phyloP scores from a whole-genome alignment of 2,888 invertebrate genomes.

The Hyles lineata region DNA sequence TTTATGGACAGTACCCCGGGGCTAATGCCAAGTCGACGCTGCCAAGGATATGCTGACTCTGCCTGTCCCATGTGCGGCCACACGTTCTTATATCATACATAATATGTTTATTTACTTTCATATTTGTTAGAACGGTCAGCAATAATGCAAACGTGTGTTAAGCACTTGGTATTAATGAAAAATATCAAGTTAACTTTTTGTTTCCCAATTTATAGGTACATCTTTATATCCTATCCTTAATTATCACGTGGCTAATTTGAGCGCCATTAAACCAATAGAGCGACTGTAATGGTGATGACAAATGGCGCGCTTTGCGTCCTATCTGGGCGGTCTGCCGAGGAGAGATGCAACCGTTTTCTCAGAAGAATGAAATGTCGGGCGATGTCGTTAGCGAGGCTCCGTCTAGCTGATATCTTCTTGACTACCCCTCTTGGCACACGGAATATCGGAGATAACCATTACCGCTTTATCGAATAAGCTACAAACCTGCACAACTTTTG shows the following conservation, averaged over 20 bases:
- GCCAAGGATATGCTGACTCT: not conserved
- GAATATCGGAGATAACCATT: constrained; percentile 60
- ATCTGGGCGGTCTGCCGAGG: constrained; percentile 63
- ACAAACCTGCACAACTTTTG: constrained; percentile 8
- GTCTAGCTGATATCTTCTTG: constrained; percentile 53
- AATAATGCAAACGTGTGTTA: too few relatives aligned
- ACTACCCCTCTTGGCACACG: constrained; percentile 52
- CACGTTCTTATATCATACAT: not conserved
- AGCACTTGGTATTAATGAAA: too few relatives aligned
- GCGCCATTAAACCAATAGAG: not conserved
- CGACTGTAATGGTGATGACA: constrained; percentile 66
- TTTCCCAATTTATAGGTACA: too few relatives aligned
- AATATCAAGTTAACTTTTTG: too few relatives aligned
- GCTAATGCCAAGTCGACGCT: not conserved
- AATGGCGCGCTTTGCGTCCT: constrained; percentile 66
- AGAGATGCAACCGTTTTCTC: constrained; percentile 67
- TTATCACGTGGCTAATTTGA: not conserved
- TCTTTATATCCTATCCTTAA: not conserved
- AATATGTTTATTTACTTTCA: not conserved
- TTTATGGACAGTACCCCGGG: not conserved
- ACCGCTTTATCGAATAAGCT: constrained; percentile 33
- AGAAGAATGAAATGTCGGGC: constrained; percentile 62
- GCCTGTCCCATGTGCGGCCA: not conserved
- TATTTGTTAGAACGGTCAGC: not conserved
- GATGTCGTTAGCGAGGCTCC: constrained; percentile 67